Conservation (phyloP, 2,797 vertebrate genomes). For the Smutsia gigantea region DNA sequence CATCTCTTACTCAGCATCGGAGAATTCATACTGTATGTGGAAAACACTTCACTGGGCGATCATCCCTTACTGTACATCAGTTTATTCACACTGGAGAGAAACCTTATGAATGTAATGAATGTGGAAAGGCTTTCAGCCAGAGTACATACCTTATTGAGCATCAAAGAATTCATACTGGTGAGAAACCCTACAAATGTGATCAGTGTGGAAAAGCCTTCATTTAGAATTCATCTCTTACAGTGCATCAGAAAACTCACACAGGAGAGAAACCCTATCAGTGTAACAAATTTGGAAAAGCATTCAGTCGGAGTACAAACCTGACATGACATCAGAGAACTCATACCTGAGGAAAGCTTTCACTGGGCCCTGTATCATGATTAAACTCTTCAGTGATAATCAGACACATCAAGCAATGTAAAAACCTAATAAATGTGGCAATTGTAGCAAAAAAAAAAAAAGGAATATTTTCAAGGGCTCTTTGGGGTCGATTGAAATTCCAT, state of each 20-base stretch:
- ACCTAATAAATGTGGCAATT: not conserved
- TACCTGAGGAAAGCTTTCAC: not conserved
- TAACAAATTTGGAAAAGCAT: constrained; percentile 77
- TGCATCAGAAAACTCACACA: constrained; percentile 78
- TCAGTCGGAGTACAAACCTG: constrained; percentile 78
- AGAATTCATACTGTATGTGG: constrained; percentile 82
- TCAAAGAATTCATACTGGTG: constrained; percentile 81
- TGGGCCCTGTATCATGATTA: not conserved
- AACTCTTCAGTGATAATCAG: not conserved
- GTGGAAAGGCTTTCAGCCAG: constrained; percentile 81
- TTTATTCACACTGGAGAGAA: constrained; percentile 82
- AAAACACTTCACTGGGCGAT: constrained; percentile 78
- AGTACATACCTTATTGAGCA: constrained; percentile 79
- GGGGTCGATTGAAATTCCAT: no score
- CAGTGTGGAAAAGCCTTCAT: constrained; percentile 81
- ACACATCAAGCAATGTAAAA: constrained; percentile 17
- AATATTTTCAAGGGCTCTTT: no score
- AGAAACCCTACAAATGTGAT: constrained; percentile 80
- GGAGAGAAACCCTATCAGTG: constrained; percentile 78
- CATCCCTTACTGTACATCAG: constrained; percentile 77
- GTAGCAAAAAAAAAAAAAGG: not conserved
- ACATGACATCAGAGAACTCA: constrained; percentile 77
- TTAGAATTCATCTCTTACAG: constrained; percentile 78
- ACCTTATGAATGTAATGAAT: constrained; percentile 77
- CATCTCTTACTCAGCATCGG: constrained; percentile 77